Evolutionary conservation across 1,140 invertebrate species (phyloP).

Genomic region (Apolygus lucorum): DNA sequence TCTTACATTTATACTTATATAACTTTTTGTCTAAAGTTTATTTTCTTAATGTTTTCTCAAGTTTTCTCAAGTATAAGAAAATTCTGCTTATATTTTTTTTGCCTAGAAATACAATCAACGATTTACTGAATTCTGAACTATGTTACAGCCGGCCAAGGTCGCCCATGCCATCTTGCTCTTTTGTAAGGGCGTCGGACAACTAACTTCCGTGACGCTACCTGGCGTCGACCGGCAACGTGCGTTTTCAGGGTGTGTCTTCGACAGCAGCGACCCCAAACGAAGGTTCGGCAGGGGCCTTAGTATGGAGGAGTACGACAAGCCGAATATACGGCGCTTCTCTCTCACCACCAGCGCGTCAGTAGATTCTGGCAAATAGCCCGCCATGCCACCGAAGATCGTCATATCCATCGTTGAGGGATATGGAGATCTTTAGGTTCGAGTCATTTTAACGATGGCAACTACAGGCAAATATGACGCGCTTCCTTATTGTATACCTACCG

Average conservation of each 20-base stretch:
- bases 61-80: no score
- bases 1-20: no score
- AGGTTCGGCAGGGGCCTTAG: constrained; percentile 55
- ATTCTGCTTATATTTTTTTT: no score
- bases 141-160: constrained; percentile 62
- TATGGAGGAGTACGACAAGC: constrained; percentile 76
- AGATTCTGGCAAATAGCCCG: constrained; percentile 3
- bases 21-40: no score
- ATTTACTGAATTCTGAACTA: no score
- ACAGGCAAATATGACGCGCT: no score
- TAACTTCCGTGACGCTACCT: constrained; percentile 62
- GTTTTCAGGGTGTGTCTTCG: constrained; percentile 46
- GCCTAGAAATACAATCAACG: no score
- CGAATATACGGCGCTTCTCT: constrained; percentile 63
- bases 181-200: constrained; percentile 67
- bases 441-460: no score
- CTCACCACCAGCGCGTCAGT: constrained; percentile 42
- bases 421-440: no score
- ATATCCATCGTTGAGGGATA: neutral
- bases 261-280: constrained; percentile 37
- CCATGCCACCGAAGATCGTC: neutral
- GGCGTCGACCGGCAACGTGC: constrained; percentile 55
- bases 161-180: constrained; percentile 71
- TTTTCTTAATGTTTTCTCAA: no score
- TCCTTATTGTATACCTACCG: no score